phyloP scores from a whole-genome alignment of 2,113 vertebrate genomes.

The Tyrannus savana region DNA sequence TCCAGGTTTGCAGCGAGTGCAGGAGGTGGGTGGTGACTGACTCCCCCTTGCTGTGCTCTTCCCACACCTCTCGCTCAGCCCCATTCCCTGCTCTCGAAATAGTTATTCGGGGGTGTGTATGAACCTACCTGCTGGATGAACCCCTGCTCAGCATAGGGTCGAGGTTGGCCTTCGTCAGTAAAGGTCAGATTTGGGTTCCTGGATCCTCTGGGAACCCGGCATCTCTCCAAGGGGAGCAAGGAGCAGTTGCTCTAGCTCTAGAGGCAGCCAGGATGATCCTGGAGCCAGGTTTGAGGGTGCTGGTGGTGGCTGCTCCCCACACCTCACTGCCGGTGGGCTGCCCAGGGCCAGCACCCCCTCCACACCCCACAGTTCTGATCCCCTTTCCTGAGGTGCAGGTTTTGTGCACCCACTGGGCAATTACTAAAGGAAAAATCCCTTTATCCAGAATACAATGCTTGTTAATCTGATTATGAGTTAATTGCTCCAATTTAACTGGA shows the following conservation, averaged over 20 bases:
- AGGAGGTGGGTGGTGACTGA: background rate
- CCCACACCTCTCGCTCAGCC: background rate
- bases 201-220: background rate
- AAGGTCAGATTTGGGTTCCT: background rate
- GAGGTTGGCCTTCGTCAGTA: background rate
- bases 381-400: background rate
- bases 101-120: accelerated
- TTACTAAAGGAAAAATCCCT: constrained; percentile 27
- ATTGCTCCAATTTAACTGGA: constrained; percentile 4
- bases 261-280: background rate
- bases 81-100: background rate
- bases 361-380: accelerated
- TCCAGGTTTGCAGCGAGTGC: background rate
- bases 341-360: background rate
- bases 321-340: background rate
- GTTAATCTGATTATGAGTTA: constrained; percentile 36
- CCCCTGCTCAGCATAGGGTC: background rate
- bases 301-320: background rate
- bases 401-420: background rate
- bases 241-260: accelerated
- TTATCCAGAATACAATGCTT: background rate
- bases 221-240: background rate
- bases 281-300: background rate
- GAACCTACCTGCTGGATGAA: constrained; percentile 3
- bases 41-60: background rate